Conservation (phyloP, 37 sponge, comb jelly and placozoan species). For the Bolinopsis microptera region DNA sequence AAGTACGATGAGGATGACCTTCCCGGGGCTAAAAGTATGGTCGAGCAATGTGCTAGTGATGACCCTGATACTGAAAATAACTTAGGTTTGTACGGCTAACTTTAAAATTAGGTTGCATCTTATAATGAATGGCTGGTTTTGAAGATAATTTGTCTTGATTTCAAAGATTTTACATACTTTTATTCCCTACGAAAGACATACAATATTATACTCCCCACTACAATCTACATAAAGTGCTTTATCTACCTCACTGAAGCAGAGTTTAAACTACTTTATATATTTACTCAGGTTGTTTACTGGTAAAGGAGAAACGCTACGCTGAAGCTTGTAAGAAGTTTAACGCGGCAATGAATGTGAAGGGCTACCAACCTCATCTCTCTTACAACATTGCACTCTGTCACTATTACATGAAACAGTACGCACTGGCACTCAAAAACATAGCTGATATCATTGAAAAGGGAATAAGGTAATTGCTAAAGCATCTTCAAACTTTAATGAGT, state of each 20-base stretch:
- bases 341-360: constrained; percentile 77
- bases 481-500: too few relatives aligned
- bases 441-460: constrained; percentile 94
- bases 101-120: constrained; percentile 14
- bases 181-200: too few relatives aligned
- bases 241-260: too few relatives aligned
- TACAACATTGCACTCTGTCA: constrained; percentile 93
- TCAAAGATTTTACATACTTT: too few relatives aligned
- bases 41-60: constrained; percentile 84
- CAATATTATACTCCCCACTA: too few relatives aligned
- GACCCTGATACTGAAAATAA: constrained; percentile 86
- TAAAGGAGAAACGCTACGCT: constrained; percentile 81
- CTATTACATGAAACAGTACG: constrained; percentile 88
- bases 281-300: constrained; percentile 5
- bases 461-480: constrained; percentile 79
- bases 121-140: not conserved
- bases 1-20: constrained; percentile 91
- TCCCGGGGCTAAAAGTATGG: constrained; percentile 87
- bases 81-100: constrained; percentile 76
- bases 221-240: too few relatives aligned
- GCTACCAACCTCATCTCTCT: constrained; percentile 72
- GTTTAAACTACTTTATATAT: too few relatives aligned
- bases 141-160: not conserved
- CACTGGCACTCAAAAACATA: constrained; percentile 87
- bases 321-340: constrained; percentile 86